phyloP scores from a whole-genome alignment of 2,113 vertebrate species.

The Spilogale gracilis region DNA sequence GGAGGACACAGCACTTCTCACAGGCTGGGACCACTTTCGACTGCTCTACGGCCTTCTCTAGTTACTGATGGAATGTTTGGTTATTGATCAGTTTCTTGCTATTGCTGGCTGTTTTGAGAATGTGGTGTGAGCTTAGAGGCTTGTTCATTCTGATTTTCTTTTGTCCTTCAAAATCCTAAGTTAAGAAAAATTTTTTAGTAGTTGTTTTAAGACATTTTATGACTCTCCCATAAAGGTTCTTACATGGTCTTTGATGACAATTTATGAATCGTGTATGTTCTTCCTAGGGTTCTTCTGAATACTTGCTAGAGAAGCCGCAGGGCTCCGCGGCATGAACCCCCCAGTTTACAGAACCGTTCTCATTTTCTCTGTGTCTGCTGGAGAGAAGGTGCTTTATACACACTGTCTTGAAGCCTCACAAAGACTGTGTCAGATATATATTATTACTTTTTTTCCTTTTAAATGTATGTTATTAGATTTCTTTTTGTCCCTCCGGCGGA shows the following conservation, averaged over 20 bases:
- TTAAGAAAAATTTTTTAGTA: not conserved
- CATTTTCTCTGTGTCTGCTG: not conserved
- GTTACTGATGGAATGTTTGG: not conserved
- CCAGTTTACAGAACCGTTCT: fast-evolving
- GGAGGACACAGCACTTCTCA: fast-evolving
- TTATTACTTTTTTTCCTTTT: not conserved
- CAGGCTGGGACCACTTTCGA: not conserved
- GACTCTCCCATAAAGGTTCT: not conserved
- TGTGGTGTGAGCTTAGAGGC: not conserved
- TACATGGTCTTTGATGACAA: not conserved
- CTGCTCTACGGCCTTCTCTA: no score
- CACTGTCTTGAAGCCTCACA: not conserved
- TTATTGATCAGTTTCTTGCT: not conserved
- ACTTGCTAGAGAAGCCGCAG: fast-evolving
- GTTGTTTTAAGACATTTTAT: not conserved
- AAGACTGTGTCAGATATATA: not conserved
- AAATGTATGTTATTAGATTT: not conserved
- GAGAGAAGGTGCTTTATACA: not conserved
- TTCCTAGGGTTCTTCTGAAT: not conserved
- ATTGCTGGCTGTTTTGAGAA: not conserved
- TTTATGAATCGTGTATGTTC: fast-evolving
- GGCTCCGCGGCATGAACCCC: fast-evolving
- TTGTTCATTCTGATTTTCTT: not conserved
- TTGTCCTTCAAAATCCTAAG: not conserved
- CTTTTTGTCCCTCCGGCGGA: not conserved